Evolutionary conservation across 2,888 invertebrate species (phyloP).

Genomic region (Ypsolopha sequella): DNA sequence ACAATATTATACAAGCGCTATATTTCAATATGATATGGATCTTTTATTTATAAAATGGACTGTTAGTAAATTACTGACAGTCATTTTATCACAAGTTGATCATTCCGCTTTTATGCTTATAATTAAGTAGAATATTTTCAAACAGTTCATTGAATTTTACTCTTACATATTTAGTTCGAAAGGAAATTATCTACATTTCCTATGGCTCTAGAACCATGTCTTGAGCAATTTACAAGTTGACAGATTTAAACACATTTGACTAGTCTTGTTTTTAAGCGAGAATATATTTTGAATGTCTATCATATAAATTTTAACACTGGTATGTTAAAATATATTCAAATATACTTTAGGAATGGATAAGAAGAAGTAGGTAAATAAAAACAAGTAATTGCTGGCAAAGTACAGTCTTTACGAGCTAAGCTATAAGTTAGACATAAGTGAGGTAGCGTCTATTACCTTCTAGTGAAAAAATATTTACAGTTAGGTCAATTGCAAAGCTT

Average conservation of each 20-base stretch:
- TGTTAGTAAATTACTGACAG: constrained; percentile 45
- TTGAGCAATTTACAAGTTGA: constrained; percentile 51
- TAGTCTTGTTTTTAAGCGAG: constrained; percentile 38
- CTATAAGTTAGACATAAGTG: constrained; percentile 63
- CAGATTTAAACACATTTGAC: constrained; percentile 54
- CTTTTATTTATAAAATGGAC: constrained; percentile 51
- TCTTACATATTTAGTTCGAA: too few relatives aligned
- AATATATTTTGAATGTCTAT: constrained; percentile 7
- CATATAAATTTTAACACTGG: neutral
- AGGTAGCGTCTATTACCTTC: constrained; percentile 67
- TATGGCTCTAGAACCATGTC: neutral
- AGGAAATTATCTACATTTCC: too few relatives aligned
- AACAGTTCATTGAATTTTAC: too few relatives aligned
- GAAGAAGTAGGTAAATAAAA: constrained; percentile 3
- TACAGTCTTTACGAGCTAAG: constrained; percentile 42
- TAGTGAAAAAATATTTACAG: constrained; percentile 65
- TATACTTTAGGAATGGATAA: constrained; percentile 2
- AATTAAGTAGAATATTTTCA: too few relatives aligned
- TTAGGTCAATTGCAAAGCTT: constrained; percentile 44
- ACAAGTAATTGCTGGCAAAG: constrained; percentile 14
- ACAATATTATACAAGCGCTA: constrained; percentile 68
- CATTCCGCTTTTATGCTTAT: constrained; percentile 4
- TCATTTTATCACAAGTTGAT: constrained; percentile 36
- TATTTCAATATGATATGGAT: constrained; percentile 65
- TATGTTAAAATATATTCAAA: neutral